Conservation (phyloP, 1,140 invertebrate species). For the Drosophila kurseongensis region DNA sequence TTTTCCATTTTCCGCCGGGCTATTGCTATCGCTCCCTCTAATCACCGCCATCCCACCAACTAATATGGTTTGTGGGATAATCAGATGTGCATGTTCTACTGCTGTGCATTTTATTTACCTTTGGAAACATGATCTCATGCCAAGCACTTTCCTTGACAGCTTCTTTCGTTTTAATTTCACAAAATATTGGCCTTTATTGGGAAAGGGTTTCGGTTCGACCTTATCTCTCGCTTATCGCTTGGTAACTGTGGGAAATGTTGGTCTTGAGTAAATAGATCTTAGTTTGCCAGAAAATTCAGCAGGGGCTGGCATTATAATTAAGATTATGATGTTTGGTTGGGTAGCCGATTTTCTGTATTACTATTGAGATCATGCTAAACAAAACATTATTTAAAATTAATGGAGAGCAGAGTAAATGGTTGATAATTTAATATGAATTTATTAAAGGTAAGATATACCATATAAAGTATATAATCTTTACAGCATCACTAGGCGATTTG, state of each 20-base stretch:
- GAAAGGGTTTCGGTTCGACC: constrained; percentile 33
- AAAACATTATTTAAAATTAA: too few relatives aligned
- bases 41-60: constrained; percentile 31
- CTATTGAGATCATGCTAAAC: too few relatives aligned
- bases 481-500: too few relatives aligned
- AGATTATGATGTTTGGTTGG: constrained; percentile 4
- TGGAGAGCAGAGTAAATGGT: too few relatives aligned
- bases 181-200: constrained; percentile 44
- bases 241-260: constrained; percentile 24
- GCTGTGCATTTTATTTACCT: constrained; percentile 12
- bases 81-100: constrained; percentile 18
- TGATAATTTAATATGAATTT: too few relatives aligned
- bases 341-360: too few relatives aligned
- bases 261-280: constrained; percentile 10
- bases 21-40: background rate
- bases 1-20: constrained; percentile 42
- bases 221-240: constrained; percentile 4
- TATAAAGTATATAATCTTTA: too few relatives aligned
- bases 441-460: too few relatives aligned
- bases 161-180: constrained; percentile 18
- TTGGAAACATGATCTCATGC: constrained; percentile 68
- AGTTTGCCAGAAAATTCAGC: constrained; percentile 4
- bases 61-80: constrained; percentile 46
- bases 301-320: constrained; percentile 19
- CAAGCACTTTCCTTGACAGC: constrained; percentile 30